These are phyloP conservation scores for Grammomys dolichurus DNA, from an alignment of 2,113 vertebrate species.

Conservation along the genomic window DNA sequence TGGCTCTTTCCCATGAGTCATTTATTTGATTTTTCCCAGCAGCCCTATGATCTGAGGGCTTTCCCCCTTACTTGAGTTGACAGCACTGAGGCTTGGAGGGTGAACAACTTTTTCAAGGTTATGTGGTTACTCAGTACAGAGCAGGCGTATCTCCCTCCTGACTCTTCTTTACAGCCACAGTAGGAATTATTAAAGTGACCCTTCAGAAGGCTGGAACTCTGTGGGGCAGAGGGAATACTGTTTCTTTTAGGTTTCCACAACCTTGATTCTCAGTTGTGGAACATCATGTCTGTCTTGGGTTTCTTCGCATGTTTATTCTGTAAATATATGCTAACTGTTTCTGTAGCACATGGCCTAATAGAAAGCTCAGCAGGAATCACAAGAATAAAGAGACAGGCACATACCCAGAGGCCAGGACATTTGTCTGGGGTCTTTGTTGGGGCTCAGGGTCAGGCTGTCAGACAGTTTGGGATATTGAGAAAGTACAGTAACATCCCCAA, in stretches of 20 bases:
- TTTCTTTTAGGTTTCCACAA: neutral
- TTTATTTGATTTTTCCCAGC: slow-evolving; percentile 48
- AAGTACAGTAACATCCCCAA: neutral
- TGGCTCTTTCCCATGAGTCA: slow-evolving; percentile 17
- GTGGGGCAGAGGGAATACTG: neutral
- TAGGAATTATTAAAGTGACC: neutral
- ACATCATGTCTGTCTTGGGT: neutral
- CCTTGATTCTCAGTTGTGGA: neutral
- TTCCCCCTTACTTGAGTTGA: neutral
- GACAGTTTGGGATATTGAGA: neutral
- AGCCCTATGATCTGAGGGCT: slow-evolving; percentile 33
- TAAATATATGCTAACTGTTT: neutral
- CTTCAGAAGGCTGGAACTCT: neutral
- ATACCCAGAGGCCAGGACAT: neutral
- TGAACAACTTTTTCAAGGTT: neutral
- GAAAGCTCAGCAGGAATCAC: neutral
- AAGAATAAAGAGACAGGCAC: neutral
- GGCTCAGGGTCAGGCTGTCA: neutral
- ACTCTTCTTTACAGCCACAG: neutral
- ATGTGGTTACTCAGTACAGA: neutral
- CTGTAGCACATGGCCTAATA: fast-evolving
- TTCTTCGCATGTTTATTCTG: neutral
- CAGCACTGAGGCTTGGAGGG: neutral
- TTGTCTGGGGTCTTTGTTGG: neutral
- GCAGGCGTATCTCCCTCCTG: neutral